Evolutionary conservation across 2,797 vertebrate genomes (phyloP).

Genomic region (Gorsachius magnificus): DNA sequence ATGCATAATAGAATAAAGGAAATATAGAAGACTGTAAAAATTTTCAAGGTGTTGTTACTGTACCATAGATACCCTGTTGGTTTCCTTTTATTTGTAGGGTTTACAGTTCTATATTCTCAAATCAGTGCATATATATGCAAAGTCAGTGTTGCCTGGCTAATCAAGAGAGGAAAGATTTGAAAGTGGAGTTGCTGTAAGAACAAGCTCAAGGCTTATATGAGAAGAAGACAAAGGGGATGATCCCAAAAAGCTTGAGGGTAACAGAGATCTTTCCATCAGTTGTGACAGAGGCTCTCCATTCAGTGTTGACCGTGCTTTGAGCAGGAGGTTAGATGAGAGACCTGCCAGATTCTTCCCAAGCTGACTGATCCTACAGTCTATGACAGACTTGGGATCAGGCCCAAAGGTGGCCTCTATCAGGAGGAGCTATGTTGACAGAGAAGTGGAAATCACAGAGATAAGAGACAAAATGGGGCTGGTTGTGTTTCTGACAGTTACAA

Average conservation of each 20-base stretch:
- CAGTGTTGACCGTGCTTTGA: background rate
- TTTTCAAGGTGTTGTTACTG: background rate
- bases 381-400: background rate
- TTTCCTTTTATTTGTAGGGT: background rate
- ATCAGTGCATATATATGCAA: background rate
- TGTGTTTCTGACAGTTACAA: background rate
- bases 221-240: background rate
- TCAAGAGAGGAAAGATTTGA: background rate
- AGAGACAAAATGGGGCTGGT: background rate
- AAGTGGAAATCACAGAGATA: background rate
- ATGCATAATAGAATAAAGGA: background rate
- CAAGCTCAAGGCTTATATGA: background rate
- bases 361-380: background rate
- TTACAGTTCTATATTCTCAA: background rate
- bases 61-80: background rate
- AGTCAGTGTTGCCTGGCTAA: background rate
- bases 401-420: background rate
- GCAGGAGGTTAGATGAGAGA: background rate
- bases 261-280: background rate
- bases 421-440: background rate
- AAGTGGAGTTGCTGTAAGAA: background rate
- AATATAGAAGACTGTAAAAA: background rate
- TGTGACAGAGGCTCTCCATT: background rate
- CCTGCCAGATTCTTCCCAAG: background rate
- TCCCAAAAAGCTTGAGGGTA: background rate